Conservation (phyloP, 2,888 invertebrate species). For the Oscheius myriophilus region DNA sequence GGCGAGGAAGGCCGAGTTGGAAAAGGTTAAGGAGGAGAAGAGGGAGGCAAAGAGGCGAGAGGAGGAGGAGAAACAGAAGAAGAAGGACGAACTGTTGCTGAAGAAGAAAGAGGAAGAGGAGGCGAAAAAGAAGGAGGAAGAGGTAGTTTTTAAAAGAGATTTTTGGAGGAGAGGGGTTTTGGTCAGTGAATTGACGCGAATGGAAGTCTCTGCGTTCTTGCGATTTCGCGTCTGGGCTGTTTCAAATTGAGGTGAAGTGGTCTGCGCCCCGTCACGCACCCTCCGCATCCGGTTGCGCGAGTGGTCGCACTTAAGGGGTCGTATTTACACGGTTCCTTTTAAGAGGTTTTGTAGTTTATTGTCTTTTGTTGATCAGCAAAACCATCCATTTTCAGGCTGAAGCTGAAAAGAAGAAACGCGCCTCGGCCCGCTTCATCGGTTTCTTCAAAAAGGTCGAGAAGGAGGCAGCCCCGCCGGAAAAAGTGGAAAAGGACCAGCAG, state of each 20-base stretch:
- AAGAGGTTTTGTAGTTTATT: not conserved
- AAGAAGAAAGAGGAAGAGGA: slow-evolving; percentile 36
- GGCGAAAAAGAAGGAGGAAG: slow-evolving; percentile 40
- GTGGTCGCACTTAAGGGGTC: not conserved
- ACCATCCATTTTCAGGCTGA: slow-evolving; percentile 35
- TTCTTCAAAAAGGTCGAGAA: slow-evolving; percentile 61
- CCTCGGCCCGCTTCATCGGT: slow-evolving; percentile 44
- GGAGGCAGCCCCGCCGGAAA: slow-evolving; percentile 13
- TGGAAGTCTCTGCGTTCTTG: not conserved
- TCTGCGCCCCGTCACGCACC: slow-evolving; percentile 2
- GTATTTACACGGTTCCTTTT: no score
- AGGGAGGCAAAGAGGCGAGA: slow-evolving; percentile 41
- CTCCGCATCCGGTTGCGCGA: not conserved
- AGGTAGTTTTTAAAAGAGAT: slow-evolving; percentile 46
- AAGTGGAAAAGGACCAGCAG: not conserved
- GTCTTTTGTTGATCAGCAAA: not conserved
- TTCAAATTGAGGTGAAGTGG: slow-evolving; percentile 31
- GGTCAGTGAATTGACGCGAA: slow-evolving; percentile 1
- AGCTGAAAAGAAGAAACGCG: slow-evolving; percentile 53
- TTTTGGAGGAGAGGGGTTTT: slow-evolving; percentile 36
- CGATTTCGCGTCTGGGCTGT: slow-evolving; percentile 10
- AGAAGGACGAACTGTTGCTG: slow-evolving; percentile 37
- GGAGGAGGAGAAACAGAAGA: slow-evolving; percentile 42
- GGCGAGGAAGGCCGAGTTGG: slow-evolving; percentile 30
- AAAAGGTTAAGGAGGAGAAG: slow-evolving; percentile 43